A percentile compares a stretch with the other conserved stretches of the same genome.
These are phyloP conservation scores for Sepiola atlantica DNA, from an alignment of 2,888 invertebrate species.

Conservation along the genomic window DNA sequence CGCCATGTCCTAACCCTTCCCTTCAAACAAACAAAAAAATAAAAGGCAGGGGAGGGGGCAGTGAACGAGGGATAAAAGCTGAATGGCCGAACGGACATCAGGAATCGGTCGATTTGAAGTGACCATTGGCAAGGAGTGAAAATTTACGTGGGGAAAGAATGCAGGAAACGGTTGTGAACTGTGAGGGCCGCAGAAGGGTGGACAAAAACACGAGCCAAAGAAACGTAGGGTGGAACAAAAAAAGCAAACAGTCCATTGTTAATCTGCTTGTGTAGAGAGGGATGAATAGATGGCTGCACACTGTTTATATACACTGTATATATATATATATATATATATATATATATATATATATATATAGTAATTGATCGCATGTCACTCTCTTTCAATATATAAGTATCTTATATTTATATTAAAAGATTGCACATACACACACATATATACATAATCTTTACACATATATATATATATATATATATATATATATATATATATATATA, in stretches of 20 bases:
- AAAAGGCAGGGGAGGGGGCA: not conserved
- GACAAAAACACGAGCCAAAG: not conserved
- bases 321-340: not conserved
- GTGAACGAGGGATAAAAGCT: not conserved
- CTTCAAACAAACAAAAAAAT: not conserved
- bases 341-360: not conserved
- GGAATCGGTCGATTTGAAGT: slow-evolving; percentile 32
- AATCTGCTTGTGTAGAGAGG: not conserved
- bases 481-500: too few species aligned
- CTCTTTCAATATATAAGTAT: too few species aligned
- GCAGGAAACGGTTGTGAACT: not conserved
- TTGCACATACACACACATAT: too few species aligned
- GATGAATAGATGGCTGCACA: not conserved
- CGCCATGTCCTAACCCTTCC: too few species aligned
- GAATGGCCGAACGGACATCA: slow-evolving; percentile 14
- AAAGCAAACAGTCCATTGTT: not conserved
- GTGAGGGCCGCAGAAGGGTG: not conserved
- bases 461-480: too few species aligned
- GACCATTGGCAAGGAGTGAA: not conserved
- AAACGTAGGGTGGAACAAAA: too few species aligned
- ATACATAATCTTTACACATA: too few species aligned
- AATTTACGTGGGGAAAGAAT: not conserved
- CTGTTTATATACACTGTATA: not conserved
- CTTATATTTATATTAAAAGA: too few species aligned
- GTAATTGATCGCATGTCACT: not conserved